Conservation (phyloP, 2,797 vertebrate genomes). For the Pseudomugil tenellus region DNA sequence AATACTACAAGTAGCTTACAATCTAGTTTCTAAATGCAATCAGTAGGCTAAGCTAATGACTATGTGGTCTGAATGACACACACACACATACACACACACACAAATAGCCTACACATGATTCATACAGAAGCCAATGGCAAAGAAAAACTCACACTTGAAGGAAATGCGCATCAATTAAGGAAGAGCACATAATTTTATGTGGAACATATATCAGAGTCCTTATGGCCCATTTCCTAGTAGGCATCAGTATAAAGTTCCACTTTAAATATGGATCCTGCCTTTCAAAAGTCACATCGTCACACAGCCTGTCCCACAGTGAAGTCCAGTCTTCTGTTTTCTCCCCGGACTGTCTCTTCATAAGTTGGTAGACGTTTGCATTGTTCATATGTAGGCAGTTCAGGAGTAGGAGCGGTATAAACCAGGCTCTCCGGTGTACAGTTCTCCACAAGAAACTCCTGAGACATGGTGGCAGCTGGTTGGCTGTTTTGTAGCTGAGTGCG, state of each 20-base stretch:
- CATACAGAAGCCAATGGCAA: background rate
- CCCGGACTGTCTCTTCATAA: slow-evolving; percentile 71
- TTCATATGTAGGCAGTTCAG: slow-evolving; percentile 69
- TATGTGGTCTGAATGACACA: too few relatives aligned
- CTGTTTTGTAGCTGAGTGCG: slow-evolving; percentile 36
- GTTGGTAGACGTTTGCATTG: slow-evolving; percentile 74
- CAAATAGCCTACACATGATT: too few relatives aligned
- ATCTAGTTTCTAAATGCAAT: too few relatives aligned
- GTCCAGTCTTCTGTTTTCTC: slow-evolving; percentile 7
- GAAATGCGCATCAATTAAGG: background rate
- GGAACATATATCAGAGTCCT: too few relatives aligned
- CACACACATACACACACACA: too few relatives aligned
- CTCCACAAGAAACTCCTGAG: slow-evolving; percentile 70
- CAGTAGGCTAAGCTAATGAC: too few relatives aligned
- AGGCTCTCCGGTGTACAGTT: slow-evolving; percentile 27
- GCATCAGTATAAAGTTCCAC: background rate
- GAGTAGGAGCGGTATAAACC: background rate
- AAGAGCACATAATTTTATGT: background rate
- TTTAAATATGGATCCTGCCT: background rate
- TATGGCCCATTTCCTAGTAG: background rate
- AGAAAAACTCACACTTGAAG: background rate
- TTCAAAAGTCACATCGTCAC: slow-evolving; percentile 5
- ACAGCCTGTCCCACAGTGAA: slow-evolving; percentile 17
- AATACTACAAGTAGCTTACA: too few relatives aligned
- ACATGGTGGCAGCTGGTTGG: slow-evolving; percentile 49